A percentile compares a stretch with the other conserved stretches of the same genome.
Evolutionary conservation across 2,888 invertebrate species (phyloP).

Genomic region (Axea sp.): DNA sequence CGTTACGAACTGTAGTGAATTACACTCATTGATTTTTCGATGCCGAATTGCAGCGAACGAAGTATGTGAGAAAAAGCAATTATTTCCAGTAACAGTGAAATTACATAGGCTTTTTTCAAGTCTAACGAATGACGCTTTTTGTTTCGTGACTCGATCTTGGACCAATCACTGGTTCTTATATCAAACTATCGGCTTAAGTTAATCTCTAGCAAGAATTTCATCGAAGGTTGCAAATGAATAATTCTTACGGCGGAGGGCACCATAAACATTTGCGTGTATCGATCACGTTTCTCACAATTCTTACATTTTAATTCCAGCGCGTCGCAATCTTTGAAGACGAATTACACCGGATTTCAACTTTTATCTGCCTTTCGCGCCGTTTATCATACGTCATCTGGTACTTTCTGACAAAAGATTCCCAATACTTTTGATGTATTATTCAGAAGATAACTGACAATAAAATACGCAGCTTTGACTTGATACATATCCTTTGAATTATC

Average conservation of each 20-base stretch:
- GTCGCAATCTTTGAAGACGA: constrained; percentile 27
- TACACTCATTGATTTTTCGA: constrained; percentile 38
- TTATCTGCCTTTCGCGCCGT: constrained; percentile 31
- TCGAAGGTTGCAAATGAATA: constrained; percentile 26
- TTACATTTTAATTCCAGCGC: constrained; percentile 34
- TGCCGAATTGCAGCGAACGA: constrained; percentile 27
- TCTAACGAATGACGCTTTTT: constrained; percentile 11
- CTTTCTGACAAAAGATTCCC: constrained; percentile 57
- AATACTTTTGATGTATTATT: constrained; percentile 62
- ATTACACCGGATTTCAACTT: constrained; percentile 28
- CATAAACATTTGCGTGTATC: constrained; percentile 14
- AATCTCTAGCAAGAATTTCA: constrained; percentile 6
- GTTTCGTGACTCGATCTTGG: not conserved
- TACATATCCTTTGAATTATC: constrained; percentile 62
- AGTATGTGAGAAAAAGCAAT: constrained; percentile 46
- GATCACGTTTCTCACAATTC: not conserved
- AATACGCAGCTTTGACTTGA: constrained; percentile 56
- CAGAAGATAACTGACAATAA: constrained; percentile 56
- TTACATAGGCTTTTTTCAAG: constrained; percentile 24
- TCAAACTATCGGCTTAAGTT: constrained; percentile 28
- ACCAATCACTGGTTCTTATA: constrained; percentile 34
- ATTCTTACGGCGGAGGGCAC: not conserved
- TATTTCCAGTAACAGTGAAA: constrained; percentile 39
- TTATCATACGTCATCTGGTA: constrained; percentile 38
- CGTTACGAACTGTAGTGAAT: constrained; percentile 29